phyloP scores from a whole-genome alignment of 2,888 invertebrate genomes.

The Herminia tarsipennalis region DNA sequence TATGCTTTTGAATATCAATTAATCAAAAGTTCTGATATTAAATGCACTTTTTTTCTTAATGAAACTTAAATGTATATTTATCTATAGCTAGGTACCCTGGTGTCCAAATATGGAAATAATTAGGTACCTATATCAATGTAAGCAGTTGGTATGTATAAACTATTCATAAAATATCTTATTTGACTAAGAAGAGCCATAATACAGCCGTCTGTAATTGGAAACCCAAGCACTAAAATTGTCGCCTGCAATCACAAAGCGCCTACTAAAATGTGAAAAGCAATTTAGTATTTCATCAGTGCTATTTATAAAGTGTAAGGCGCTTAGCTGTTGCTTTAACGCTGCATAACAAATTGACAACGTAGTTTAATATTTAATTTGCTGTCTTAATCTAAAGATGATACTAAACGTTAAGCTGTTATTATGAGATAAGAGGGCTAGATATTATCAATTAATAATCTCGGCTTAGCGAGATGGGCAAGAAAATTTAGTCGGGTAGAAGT shows the following conservation, averaged over 20 bases:
- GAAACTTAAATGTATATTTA: too few relatives aligned
- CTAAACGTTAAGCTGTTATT: constrained; percentile 17
- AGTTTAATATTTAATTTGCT: constrained; percentile 46
- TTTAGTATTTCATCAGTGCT: constrained; percentile 43
- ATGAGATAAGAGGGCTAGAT: constrained; percentile 7
- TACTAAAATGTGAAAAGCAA: constrained; percentile 41
- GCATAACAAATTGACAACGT: constrained; percentile 43
- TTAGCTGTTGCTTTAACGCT: constrained; percentile 36
- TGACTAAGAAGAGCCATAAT: background rate
- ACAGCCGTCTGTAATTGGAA: background rate
- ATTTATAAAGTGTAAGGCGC: constrained; percentile 45
- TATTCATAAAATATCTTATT: background rate
- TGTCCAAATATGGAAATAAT: too few relatives aligned
- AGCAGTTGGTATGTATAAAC: background rate
- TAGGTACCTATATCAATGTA: too few relatives aligned
- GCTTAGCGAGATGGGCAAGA: background rate
- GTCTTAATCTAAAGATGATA: constrained; percentile 28
- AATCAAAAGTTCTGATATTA: too few relatives aligned
- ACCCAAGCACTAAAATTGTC: constrained; percentile 9
- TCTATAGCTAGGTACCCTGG: too few relatives aligned
- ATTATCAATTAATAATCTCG: background rate
- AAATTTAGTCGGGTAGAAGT: background rate
- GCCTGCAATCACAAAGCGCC: constrained; percentile 28
- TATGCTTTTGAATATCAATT: too few relatives aligned
- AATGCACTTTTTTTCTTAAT: too few relatives aligned